Evolutionary conservation across 2,888 invertebrate genomes (phyloP).

Genomic region (Nephrotoma appendiculata): DNA sequence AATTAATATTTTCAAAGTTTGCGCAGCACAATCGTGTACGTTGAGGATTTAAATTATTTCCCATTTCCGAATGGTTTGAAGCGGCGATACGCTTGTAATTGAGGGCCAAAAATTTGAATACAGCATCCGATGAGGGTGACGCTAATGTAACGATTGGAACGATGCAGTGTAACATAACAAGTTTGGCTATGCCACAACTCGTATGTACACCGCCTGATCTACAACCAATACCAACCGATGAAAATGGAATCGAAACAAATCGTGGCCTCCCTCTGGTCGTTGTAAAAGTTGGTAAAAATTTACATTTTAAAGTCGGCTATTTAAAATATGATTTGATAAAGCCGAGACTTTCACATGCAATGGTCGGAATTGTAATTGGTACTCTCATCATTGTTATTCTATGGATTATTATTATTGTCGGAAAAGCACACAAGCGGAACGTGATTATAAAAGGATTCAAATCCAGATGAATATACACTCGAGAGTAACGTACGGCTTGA

Average conservation of each 20-base stretch:
- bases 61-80: constrained; percentile 73
- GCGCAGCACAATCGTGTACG: constrained; percentile 69
- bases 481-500: constrained; percentile 96
- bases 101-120: constrained; percentile 90
- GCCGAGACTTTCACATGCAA: constrained; percentile 74
- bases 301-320: constrained; percentile 79
- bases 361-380: constrained; percentile 75
- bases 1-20: constrained; percentile 74
- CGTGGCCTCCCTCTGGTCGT: constrained; percentile 76
- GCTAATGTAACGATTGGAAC: constrained; percentile 87
- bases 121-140: constrained; percentile 87
- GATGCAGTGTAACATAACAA: constrained; percentile 84
- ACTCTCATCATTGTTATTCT: constrained; percentile 69
- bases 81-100: constrained; percentile 84
- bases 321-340: constrained; percentile 81
- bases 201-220: constrained; percentile 86
- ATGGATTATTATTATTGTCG: constrained; percentile 76
- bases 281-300: constrained; percentile 70
- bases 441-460: constrained; percentile 95
- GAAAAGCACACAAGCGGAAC: constrained; percentile 89
- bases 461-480: constrained; percentile 96
- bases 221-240: constrained; percentile 69
- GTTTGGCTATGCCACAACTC: constrained; percentile 77
- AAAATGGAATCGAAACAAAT: constrained; percentile 47
- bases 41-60: constrained; percentile 82